Percentiles rank a stretch among this genome's conserved stretches.
Evolutionary conservation across 2,888 invertebrate species (phyloP).

Genomic region (Oscheius sp.): DNA sequence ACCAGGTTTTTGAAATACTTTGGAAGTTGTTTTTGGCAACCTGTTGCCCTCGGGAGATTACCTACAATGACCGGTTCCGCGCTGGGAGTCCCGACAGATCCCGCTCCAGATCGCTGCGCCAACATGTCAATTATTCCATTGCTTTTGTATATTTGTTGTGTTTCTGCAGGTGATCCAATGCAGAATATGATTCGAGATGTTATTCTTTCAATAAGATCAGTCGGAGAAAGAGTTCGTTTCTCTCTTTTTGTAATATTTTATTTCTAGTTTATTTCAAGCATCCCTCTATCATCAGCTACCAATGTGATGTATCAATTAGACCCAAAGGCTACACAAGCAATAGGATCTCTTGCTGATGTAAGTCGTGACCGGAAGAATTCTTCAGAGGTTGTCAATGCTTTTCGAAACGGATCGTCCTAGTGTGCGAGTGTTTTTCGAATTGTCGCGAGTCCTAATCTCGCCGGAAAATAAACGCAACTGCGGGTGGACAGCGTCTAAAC

Average conservation of each 20-base stretch:
- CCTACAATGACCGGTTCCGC: slow-evolving; percentile 12
- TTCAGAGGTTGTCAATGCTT: too few relatives aligned
- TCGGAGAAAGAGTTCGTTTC: slow-evolving; percentile 14
- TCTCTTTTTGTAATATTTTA: not conserved
- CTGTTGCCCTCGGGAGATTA: slow-evolving; percentile 21
- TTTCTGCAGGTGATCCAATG: slow-evolving; percentile 9
- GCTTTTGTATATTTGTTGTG: not conserved
- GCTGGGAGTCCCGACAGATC: slow-evolving; percentile 20
- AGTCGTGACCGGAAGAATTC: not conserved
- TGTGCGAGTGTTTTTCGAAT: not conserved
- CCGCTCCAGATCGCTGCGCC: not conserved
- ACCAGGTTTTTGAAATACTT: not conserved
- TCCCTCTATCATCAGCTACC: not conserved
- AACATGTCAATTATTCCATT: not conserved
- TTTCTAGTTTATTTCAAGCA: not conserved
- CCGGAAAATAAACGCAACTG: not conserved
- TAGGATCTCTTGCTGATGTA: slow-evolving; percentile 9
- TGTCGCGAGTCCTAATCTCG: not conserved
- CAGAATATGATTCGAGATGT: slow-evolving; percentile 14
- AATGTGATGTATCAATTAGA: slow-evolving; percentile 21
- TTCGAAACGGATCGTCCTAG: not conserved
- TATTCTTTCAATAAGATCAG: not conserved
- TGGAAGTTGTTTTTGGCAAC: slow-evolving; percentile 22
- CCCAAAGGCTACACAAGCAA: not conserved
- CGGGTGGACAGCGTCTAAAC: not conserved